These are phyloP conservation scores for Psittacula cyanocephala DNA, from an alignment of 2,113 vertebrate species.

Conservation along the genomic window DNA sequence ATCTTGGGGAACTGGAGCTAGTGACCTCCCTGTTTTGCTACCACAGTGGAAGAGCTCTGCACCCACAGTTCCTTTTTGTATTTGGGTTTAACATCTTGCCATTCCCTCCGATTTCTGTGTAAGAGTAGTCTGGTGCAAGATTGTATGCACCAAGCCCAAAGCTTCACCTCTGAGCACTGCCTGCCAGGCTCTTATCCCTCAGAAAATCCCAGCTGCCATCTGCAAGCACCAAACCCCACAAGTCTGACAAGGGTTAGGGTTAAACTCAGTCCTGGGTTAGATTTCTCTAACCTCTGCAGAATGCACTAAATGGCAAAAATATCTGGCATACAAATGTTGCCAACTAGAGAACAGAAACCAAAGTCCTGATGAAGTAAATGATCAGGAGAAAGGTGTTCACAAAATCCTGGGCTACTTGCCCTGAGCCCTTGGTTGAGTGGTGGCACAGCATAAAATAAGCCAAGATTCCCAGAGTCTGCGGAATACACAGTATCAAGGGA, in stretches of 20 bases:
- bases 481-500: background rate
- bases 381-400: background rate
- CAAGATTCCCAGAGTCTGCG: background rate
- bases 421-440: background rate
- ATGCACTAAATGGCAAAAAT: background rate
- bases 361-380: background rate
- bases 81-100: background rate
- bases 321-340: background rate
- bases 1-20: background rate
- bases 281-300: background rate
- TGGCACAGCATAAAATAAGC: background rate
- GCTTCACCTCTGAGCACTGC: background rate
- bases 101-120: background rate
- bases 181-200: background rate
- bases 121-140: background rate
- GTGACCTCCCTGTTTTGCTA: background rate
- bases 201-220: background rate
- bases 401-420: background rate
- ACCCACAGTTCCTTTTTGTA: background rate
- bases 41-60: background rate
- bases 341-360: background rate
- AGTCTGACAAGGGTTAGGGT: background rate
- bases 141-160: background rate
- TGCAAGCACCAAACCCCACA: background rate
- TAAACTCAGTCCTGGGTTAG: background rate